Evolutionary conservation across 2,888 invertebrate species (phyloP), one percentile per base, ranked within the genome.

Genomic region (Dilophus febrilis): DNA sequence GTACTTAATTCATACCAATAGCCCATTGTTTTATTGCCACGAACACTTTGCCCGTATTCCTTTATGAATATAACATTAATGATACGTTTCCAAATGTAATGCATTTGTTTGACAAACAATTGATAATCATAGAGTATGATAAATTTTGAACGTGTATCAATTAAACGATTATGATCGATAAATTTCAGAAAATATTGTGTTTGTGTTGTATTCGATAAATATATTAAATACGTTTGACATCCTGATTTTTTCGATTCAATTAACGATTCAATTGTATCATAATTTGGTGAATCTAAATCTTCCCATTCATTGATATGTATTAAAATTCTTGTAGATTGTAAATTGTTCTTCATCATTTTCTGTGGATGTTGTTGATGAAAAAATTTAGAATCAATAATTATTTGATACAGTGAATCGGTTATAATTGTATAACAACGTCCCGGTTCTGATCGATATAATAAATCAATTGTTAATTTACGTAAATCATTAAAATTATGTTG

Each of bases 41-140:
- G 39, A 36, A 17, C 3, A 28, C 28, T 39, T 10, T 34, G 17
- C 17, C 28, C 34, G 10, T 39, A 34, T 16, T 39, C 17, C 36
- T 70, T 68, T 12, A 86, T 61, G 47, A 86, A 86, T 7, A 85
- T 57, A 0, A 80, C 74, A 49, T 80, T 78, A 14, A 84, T 70
- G 36, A 85, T 73, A 44, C 78, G 68, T 44, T 75, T 78, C 86
- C 86, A 86, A 12, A 86, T 56, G 50, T 77, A 78, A 50, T 76
- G 70, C 44, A 79, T 61, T 5, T 76, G 69, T 45, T 68, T 66
- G 38, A 66, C 64, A 49, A 83, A 76, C 2, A 86, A 61, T 5
- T 79, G 64, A 42, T 66, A 61, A 55, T 86, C 83, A 54, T 81
- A 68, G 0, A 84, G 61, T 42, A 85, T 57, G 29, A 86, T 61